Conservation (phyloP, 2,888 invertebrate species). For the Eurytoma californica region DNA sequence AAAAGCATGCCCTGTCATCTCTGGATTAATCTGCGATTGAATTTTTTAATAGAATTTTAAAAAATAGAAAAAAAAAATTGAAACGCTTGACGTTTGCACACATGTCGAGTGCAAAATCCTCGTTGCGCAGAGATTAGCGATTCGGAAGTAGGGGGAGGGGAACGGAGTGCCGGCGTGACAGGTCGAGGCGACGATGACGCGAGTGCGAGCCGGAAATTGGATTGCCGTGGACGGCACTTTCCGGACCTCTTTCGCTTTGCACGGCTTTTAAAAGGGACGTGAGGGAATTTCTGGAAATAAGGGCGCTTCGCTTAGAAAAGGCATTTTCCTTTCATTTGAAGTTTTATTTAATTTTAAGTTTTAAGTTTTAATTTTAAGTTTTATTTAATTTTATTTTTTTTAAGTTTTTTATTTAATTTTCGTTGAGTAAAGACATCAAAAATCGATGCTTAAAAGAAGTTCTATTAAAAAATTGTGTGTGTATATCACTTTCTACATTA, state of each 20-base stretch:
- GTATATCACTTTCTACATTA: no score
- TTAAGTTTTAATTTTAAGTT: no score
- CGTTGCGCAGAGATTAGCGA: conserved; percentile 43
- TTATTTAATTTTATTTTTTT: no score
- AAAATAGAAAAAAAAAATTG: neutral
- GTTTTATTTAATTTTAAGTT: no score
- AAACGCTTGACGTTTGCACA: conserved; percentile 9
- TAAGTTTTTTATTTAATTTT: no score
- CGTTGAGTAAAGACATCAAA: neutral
- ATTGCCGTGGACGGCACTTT: conserved; percentile 32
- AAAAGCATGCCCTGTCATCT: neutral
- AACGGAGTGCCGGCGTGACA: neutral
- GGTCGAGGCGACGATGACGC: conserved; percentile 16
- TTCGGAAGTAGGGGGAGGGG: conserved; percentile 28
- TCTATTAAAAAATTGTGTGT: neutral
- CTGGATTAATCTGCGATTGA: neutral
- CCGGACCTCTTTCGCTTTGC: neutral
- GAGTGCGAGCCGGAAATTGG: conserved; percentile 46
- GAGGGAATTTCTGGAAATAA: neutral
- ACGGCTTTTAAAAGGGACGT: neutral
- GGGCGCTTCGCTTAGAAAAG: no score
- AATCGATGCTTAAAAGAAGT: neutral
- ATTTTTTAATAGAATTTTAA: neutral
- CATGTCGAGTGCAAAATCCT: conserved; percentile 44
- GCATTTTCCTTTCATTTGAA: no score